These are phyloP conservation scores for Labrus mixtus DNA, from an alignment of 2,113 vertebrate genomes.

Conservation along the genomic window DNA sequence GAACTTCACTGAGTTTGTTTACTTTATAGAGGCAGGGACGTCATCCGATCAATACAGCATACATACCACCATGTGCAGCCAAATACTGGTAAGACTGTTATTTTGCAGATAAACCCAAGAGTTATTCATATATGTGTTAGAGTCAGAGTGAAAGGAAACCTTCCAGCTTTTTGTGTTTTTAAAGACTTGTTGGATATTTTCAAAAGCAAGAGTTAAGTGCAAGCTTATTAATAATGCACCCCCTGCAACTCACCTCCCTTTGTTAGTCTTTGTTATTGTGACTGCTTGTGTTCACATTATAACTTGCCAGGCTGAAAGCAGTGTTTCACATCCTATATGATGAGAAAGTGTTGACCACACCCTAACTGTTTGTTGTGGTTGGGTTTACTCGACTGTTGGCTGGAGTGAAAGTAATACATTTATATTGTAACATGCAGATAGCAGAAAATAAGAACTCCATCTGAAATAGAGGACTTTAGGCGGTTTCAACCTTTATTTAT, in stretches of 20 bases:
- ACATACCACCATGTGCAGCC: slow-evolving; percentile 33
- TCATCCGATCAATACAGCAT: slow-evolving; percentile 17
- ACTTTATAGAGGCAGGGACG: no score
- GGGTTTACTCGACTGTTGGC: background rate
- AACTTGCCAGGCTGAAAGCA: background rate
- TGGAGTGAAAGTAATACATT: no score
- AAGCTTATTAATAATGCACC: background rate
- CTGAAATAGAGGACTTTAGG: no score
- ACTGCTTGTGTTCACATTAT: no score
- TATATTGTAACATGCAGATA: no score
- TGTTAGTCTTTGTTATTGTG: background rate
- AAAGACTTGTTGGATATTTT: no score
- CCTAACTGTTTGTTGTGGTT: background rate
- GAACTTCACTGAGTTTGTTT: background rate
- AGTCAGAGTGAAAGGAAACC: no score
- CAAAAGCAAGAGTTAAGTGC: background rate
- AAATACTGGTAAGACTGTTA: slow-evolving; percentile 45
- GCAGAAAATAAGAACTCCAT: no score
- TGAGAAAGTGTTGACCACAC: background rate
- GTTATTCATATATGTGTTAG: no score
- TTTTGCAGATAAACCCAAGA: background rate
- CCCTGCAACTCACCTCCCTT: background rate
- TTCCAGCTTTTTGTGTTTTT: no score
- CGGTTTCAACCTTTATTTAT: no score
- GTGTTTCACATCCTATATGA: background rate